Conservation (phyloP, 2,113 vertebrate species). For the Crotalus helleri region DNA sequence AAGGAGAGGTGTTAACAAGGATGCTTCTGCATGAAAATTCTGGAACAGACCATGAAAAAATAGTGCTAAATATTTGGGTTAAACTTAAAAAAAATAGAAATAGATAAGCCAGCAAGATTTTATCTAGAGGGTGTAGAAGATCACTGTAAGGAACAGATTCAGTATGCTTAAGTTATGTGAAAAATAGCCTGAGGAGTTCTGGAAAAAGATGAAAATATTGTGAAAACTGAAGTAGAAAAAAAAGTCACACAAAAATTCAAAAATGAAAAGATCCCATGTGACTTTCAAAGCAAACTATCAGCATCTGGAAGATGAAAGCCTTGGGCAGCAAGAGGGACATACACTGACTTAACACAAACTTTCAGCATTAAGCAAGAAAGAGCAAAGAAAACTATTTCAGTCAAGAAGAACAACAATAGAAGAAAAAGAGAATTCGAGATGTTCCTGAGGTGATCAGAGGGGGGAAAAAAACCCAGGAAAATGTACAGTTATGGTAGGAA, state of each 20-base stretch:
- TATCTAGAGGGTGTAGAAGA: not conserved
- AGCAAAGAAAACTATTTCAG: not conserved
- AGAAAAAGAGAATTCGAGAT: not conserved
- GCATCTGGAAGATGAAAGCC: not conserved
- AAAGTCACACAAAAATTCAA: not conserved
- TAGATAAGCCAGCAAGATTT: not conserved
- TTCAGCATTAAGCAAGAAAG: not conserved
- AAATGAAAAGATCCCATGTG: not conserved
- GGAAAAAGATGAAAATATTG: not conserved
- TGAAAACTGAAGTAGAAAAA: not conserved
- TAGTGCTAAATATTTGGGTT: not conserved
- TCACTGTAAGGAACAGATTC: not conserved
- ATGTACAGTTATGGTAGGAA: not conserved
- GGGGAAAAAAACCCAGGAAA: not conserved
- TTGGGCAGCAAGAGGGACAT: not conserved
- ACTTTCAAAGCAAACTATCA: not conserved
- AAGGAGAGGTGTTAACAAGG: not conserved
- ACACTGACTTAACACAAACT: not conserved
- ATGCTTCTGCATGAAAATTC: not conserved
- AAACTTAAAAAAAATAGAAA: not conserved
- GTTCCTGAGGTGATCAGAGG: not conserved
- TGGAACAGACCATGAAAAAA: not conserved
- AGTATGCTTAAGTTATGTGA: not conserved
- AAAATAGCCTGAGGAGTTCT: not conserved
- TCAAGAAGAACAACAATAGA: not conserved